These are phyloP conservation scores for Platanista minor DNA, from an alignment of 2,113 vertebrate species.

Conservation along the genomic window DNA sequence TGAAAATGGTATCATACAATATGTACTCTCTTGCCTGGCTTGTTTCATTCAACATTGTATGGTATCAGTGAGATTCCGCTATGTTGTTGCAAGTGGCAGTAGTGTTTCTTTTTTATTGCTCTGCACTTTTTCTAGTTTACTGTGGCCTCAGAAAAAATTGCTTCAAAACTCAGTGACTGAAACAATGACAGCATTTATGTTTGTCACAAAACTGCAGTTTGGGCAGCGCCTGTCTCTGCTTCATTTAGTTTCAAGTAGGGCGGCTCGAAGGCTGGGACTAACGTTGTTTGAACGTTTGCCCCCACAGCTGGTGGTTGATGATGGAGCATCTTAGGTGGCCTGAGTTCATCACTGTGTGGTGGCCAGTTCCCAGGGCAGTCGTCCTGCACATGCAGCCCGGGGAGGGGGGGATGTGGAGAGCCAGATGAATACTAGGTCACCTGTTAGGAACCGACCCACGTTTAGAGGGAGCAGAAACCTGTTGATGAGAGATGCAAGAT, in stretches of 20 bases:
- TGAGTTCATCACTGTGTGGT: neutral
- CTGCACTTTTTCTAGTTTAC: neutral
- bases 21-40: neutral
- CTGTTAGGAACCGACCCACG: neutral
- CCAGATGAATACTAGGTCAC: neutral
- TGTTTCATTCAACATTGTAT: neutral
- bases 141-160: neutral
- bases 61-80: neutral
- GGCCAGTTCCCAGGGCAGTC: neutral
- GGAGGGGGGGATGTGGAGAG: neutral
- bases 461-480: neutral
- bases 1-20: neutral
- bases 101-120: neutral
- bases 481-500: neutral
- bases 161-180: neutral
- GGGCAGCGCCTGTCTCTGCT: neutral
- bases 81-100: neutral
- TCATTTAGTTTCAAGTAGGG: neutral
- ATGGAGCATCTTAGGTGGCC: neutral
- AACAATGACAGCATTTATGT: neutral
- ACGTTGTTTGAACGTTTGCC: neutral
- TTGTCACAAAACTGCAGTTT: neutral
- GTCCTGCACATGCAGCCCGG: neutral
- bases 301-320: neutral
- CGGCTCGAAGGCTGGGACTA: neutral